Evolutionary conservation across 2,888 invertebrate genomes (phyloP), one percentile per base, ranked within the genome.

Genomic region (Drymonia ruficornis): DNA sequence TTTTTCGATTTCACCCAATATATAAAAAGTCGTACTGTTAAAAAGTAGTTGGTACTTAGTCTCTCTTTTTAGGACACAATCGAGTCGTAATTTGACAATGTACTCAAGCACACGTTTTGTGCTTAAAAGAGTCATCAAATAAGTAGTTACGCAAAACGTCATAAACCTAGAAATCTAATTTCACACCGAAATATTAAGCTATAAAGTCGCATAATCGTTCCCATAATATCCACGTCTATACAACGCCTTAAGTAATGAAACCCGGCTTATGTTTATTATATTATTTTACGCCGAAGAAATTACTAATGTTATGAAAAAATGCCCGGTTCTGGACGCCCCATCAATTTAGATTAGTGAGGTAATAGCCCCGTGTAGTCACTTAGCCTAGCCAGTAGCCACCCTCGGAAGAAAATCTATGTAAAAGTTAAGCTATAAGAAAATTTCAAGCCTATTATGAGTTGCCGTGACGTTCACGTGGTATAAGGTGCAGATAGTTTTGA

Each of bases 341-440:
- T 92, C 91, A 92, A 92, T 92, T 91, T 91, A 86, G 86, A 92
- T 92, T 91, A 92, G 91, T 83, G 71, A 73, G 69, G 84, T 90
- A 92, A 91, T 91, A 85, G 83, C 84, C 76, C 68, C 70, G 74
- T 72, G 74, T 80, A 82, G 70, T 70, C 65, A 70, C 80, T 75
- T 83, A 82, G 70, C 56, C 65, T 56, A 51, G 57, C 55, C 52
- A 67, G 76, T 80, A 87, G 80, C 84, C 84, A 84, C 84, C 89
- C 88, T 80, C 78, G 59, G 78, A 78, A 83, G 87, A 86, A 91
- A 91, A 89, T 89, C 87, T 86, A 89, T 81, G 90, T 86, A 83
- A 83, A 88, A 87, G 83, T 88, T 88, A 75, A 79, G 83, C 77
- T 87, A 89, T 86, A 89, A 89, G 89, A 90, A 89, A 89, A 88